A percentile compares a stretch with the other conserved stretches of the same genome.
phyloP scores from a whole-genome alignment of 2,113 vertebrate species.

The Cynopterus brachyotis region DNA sequence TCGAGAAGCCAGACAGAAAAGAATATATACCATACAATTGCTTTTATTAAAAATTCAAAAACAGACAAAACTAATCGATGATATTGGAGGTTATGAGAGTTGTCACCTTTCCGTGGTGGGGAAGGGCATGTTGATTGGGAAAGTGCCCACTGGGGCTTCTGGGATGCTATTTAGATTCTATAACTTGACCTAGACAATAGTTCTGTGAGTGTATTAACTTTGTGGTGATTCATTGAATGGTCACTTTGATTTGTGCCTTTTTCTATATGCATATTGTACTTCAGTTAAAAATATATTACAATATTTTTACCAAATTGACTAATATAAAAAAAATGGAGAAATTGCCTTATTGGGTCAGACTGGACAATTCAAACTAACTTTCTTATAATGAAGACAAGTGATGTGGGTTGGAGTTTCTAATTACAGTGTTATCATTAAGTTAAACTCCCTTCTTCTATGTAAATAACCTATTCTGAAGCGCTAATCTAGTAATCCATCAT shows the following conservation, averaged over 20 bases:
- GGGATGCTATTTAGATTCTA: neutral
- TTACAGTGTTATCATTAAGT: neutral
- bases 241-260: neutral
- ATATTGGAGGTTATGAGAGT: neutral
- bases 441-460: conserved; percentile 24
- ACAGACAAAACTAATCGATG: neutral
- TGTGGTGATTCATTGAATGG: neutral
- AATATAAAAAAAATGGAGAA: neutral
- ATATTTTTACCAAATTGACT: neutral
- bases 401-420: neutral
- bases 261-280: neutral
- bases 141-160: neutral
- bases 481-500: neutral
- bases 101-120: neutral
- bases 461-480: neutral
- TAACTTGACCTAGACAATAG: neutral
- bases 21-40: neutral
- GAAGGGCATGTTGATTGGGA: neutral
- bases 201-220: neutral
- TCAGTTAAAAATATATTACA: neutral
- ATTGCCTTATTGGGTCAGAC: neutral
- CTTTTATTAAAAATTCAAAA: neutral
- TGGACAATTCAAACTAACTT: neutral
- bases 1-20: neutral
- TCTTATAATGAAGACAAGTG: neutral